Evolutionary conservation across 2,797 vertebrate species (phyloP), one percentile per base, ranked within the genome.

Genomic region (Alcedo quadribrachys): DNA sequence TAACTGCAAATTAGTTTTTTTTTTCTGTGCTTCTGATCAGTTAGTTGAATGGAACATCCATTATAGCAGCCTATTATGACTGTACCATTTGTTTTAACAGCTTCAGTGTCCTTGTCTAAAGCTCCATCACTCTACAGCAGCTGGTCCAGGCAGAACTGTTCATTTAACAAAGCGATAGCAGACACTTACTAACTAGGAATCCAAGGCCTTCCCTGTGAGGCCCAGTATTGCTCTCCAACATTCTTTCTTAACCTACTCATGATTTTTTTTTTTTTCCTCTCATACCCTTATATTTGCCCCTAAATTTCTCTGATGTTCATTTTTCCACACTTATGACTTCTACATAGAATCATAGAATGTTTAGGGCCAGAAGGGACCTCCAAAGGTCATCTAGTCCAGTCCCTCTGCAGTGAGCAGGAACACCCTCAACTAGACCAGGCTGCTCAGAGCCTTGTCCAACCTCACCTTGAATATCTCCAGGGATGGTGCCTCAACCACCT

Each of bases 21-120:
- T 93, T 65, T 77, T 73, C 87, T 50, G 50, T 87, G 85, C 87
- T 92, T 67, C 94, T 89, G 85, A 96, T 94, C 86, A 94, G 89
- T 89, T 97, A 95, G 96, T 96, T 97, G 94, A 95, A 96, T 57
- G 43, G 62, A 40, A 85, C 87, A 53, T 54, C 69, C 85, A 62
- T 94, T 90, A 87, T 69, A 93, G 74, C 96, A 92, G 81, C 80
- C 89, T 95, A 95, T 96, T 91, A 92, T 43, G 93, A 87, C 77
- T 63, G 48, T 77, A 90, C 90, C 90, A 89, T 95, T 96, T 96
- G 80, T 96, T 96, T 97, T 75, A 24, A 70, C 87, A 28, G 95
- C 91, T 96, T 96, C 94, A 77, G 35, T 76, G 57, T 92, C 94
- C 81, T 97, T 97, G 95, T 97, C 96, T 94, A 95, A 97, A 96